A percentile compares a stretch with the other conserved stretches of the same genome.
These are phyloP conservation scores for Strigamia crassipes DNA, from an alignment of 2,888 invertebrate species.

Conservation along the genomic window DNA sequence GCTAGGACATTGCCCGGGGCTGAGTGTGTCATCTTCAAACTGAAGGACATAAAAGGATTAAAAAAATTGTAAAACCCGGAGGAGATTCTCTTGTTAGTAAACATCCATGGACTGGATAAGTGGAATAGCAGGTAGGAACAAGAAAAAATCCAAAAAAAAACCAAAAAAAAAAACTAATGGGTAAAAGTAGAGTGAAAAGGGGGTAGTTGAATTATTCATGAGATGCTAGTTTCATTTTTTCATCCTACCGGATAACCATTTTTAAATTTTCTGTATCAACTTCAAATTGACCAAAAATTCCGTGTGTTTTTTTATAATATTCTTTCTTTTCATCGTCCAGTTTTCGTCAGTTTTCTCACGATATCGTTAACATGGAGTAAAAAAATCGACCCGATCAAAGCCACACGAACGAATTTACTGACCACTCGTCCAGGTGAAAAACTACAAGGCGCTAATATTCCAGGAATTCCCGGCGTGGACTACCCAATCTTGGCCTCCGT, in stretches of 20 bases:
- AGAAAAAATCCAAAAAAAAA: no score
- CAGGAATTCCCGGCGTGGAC: conserved; percentile 11
- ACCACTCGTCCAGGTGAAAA: conserved; percentile 5
- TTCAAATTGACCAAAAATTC: no score
- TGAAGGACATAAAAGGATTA: conserved; percentile 16
- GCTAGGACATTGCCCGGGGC: conserved; percentile 27
- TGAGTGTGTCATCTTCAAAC: conserved; percentile 27
- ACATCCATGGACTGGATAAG: conserved; percentile 28
- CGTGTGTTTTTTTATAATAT: no score
- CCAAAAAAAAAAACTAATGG: background rate
- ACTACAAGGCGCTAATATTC: background rate
- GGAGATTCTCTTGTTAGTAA: conserved; percentile 24
- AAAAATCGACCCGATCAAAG: background rate
- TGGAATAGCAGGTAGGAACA: conserved; percentile 19
- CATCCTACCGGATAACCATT: no score
- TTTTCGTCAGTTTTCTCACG: background rate
- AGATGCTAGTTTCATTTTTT: no score
- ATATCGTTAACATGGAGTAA: background rate
- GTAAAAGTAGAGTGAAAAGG: background rate
- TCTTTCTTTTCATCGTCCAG: background rate
- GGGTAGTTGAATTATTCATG: background rate
- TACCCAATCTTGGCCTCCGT: conserved; percentile 20
- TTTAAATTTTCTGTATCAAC: no score
- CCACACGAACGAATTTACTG: background rate
- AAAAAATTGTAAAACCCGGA: background rate